These are phyloP conservation scores for Oenanthe oenanthe DNA, from an alignment of 2,113 vertebrate species.

Conservation along the genomic window DNA sequence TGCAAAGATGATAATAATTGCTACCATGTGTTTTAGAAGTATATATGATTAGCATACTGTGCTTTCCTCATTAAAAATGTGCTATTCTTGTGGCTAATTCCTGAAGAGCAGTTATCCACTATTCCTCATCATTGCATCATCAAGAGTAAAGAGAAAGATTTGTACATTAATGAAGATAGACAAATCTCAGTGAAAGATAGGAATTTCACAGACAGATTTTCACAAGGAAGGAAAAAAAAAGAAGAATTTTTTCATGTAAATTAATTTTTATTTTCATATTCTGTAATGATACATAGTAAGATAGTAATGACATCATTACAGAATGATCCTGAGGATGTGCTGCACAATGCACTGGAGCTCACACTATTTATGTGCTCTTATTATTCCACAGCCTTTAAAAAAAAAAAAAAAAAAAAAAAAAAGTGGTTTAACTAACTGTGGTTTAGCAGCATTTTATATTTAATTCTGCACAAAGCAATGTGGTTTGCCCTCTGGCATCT, in stretches of 20 bases:
- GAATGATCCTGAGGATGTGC: not conserved
- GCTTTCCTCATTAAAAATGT: not conserved
- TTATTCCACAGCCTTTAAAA: not conserved
- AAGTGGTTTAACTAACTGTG: not conserved
- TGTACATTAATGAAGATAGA: accelerated
- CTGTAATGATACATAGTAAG: not conserved
- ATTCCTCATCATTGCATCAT: not conserved
- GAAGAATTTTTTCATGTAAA: not conserved
- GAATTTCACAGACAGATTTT: not conserved
- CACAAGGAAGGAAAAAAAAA: not conserved
- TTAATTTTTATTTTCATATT: not conserved
- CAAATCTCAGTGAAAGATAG: not conserved
- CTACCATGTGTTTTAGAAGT: not conserved
- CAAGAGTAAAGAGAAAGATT: not conserved
- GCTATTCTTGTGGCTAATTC: not conserved
- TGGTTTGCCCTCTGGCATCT: not conserved
- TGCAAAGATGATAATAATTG: not conserved
- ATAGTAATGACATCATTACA: not conserved
- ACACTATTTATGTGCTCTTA: not conserved
- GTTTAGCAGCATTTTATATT: not conserved
- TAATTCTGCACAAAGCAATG: not conserved
- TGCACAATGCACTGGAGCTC: not conserved
- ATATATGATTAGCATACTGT: not conserved
- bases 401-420: not conserved
- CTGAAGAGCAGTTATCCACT: not conserved